A percentile compares a stretch with the other conserved stretches of the same genome.
Evolutionary conservation across 2,888 invertebrate genomes (phyloP).

Genomic region (Linnaemya tessellans): DNA sequence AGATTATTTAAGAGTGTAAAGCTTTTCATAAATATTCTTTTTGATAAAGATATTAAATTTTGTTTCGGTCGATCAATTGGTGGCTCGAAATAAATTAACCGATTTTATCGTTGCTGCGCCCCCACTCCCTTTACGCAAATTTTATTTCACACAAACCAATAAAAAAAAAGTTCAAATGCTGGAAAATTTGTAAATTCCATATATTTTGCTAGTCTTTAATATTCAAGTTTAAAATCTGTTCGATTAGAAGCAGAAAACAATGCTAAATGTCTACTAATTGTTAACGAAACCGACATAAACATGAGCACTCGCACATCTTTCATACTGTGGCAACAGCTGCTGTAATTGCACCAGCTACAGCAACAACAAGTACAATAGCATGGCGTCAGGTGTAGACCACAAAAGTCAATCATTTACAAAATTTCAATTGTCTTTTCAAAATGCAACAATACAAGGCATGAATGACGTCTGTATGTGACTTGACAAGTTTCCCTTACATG

Average conservation of each 20-base stretch:
- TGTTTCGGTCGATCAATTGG: too few relatives aligned
- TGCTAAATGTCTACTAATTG: conserved; percentile 4
- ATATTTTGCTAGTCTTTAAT: neutral
- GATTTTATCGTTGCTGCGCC: too few relatives aligned
- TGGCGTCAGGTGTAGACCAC: conserved; percentile 68
- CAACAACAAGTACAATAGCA: conserved; percentile 49
- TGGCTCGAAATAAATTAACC: too few relatives aligned
- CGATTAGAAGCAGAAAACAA: neutral
- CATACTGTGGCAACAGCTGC: conserved; percentile 54
- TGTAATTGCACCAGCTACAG: conserved; percentile 43
- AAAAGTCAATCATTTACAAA: conserved; percentile 67
- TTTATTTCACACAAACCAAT: too few relatives aligned
- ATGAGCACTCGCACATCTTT: conserved; percentile 21
- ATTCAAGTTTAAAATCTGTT: neutral
- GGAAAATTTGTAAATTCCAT: too few relatives aligned
- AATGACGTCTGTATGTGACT: conserved; percentile 58
- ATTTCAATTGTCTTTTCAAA: conserved; percentile 64
- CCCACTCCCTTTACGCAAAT: too few relatives aligned
- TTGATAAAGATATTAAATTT: too few relatives aligned
- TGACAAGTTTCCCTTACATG: conserved; percentile 46
- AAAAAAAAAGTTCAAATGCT: too few relatives aligned
- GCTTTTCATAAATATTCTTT: too few relatives aligned
- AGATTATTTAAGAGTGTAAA: neutral
- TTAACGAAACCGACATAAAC: conserved; percentile 32
- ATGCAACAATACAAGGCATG: conserved; percentile 59